phyloP scores from a whole-genome alignment of 2,113 vertebrate genomes.

The Megaceryle torquata region DNA sequence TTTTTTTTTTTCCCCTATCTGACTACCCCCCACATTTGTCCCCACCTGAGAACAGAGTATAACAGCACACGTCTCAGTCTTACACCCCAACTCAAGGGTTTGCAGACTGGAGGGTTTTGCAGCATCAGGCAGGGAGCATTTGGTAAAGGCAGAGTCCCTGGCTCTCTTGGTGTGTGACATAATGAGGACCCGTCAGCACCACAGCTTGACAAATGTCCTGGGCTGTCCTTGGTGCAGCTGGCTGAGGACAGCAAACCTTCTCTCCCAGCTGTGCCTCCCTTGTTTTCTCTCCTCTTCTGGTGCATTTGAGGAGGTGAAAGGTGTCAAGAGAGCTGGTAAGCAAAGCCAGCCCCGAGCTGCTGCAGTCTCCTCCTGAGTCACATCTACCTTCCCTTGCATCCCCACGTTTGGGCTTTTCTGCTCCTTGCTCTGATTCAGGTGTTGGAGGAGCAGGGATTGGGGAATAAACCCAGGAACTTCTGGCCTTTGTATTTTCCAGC shows the following conservation, averaged over 20 bases:
- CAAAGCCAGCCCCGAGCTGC: not conserved
- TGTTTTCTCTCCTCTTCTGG: not conserved
- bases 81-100: not conserved
- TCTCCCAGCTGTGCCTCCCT: not conserved
- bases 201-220: rapidly evolving
- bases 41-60: too few relatives aligned
- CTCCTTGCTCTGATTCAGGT: not conserved
- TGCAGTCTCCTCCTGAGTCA: not conserved
- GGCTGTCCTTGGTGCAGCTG: not conserved
- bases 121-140: not conserved
- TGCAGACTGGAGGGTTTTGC: not conserved
- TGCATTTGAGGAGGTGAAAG: not conserved
- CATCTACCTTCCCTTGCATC: not conserved
- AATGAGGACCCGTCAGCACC: not conserved
- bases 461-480: not conserved
- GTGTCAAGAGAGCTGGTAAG: not conserved
- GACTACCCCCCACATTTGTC: not conserved
- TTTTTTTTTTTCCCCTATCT: not conserved
- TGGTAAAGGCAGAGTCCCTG: not conserved
- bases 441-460: not conserved
- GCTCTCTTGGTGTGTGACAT: not conserved
- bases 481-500: not conserved
- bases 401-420: not conserved
- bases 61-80: not conserved
- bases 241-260: not conserved